phyloP scores from a whole-genome alignment of 37 sponge, comb jelly and placozoan species.

The Aphrocallistes beatrix region DNA sequence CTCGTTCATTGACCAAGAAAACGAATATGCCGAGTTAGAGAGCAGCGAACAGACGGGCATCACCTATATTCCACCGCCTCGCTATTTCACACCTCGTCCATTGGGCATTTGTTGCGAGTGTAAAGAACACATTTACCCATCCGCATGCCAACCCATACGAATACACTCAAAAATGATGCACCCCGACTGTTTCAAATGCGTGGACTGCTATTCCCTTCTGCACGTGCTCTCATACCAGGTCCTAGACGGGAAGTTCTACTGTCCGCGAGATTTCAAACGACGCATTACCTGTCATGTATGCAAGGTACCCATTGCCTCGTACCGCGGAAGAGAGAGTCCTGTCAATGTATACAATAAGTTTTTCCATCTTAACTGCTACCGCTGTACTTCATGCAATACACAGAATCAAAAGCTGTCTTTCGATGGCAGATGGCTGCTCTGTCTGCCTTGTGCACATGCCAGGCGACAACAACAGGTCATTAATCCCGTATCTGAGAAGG shows the following conservation, averaged over 20 bases:
- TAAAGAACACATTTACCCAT: not conserved
- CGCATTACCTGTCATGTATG: not conserved
- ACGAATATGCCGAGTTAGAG: not conserved
- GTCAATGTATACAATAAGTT: not conserved
- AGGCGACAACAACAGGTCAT: not conserved
- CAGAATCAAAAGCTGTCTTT: not conserved
- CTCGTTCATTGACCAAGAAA: not conserved
- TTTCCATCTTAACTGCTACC: not conserved
- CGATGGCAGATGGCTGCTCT: not conserved
- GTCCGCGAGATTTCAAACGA: not conserved
- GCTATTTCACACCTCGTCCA: constrained; percentile 16
- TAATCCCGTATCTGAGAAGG: no score
- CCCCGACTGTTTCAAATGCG: not conserved
- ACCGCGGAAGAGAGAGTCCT: not conserved
- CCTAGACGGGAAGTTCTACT: not conserved
- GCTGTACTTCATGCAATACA: not conserved
- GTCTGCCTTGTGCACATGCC: not conserved
- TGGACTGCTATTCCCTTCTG: not conserved
- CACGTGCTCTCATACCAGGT: not conserved
- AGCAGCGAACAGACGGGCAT: not conserved
- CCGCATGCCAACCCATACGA: not conserved
- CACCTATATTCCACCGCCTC: not conserved
- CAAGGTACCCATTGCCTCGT: not conserved
- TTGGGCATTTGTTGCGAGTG: not conserved
- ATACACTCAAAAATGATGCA: not conserved